These are phyloP conservation scores for Drosophila subpulchrella DNA, from an alignment of 1,140 invertebrate species.

Conservation along the genomic window DNA sequence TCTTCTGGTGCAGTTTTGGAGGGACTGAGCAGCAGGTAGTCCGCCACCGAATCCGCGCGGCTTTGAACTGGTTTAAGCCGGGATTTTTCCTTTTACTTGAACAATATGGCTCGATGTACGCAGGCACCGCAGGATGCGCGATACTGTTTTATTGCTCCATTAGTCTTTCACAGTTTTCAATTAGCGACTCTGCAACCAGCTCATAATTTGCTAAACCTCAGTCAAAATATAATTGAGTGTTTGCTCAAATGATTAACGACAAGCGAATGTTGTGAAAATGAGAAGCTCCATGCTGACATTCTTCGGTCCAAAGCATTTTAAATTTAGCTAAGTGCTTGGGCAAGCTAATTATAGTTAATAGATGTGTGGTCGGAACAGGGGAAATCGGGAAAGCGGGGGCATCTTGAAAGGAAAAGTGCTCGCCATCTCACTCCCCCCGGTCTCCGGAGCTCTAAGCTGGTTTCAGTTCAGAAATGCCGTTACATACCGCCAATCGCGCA, in stretches of 20 bases:
- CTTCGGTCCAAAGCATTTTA: background rate
- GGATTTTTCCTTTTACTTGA: background rate
- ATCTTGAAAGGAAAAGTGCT: constrained; percentile 44
- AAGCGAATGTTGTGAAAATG: constrained; percentile 27
- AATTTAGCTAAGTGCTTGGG: constrained; percentile 15
- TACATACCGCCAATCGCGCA: constrained; percentile 16
- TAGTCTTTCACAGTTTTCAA: constrained; percentile 31
- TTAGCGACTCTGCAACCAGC: constrained; percentile 34
- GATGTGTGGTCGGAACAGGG: background rate
- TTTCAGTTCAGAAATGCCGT: constrained; percentile 26
- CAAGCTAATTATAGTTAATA: constrained; percentile 16
- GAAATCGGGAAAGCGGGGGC: constrained; percentile 2
- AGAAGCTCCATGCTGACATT: constrained; percentile 1
- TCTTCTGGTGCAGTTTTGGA: constrained; percentile 4
- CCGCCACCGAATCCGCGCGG: background rate
- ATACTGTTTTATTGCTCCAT: constrained; percentile 24
- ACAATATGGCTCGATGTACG: constrained; percentile 6
- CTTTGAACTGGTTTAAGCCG: constrained; percentile 26
- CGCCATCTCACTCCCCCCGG: background rate
- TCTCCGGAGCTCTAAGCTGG: constrained; percentile 22
- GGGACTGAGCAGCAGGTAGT: constrained; percentile 37
- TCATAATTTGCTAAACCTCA: constrained; percentile 49
- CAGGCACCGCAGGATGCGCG: background rate
- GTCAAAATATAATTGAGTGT: constrained; percentile 32
- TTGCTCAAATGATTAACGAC: constrained; percentile 43